phyloP scores from a whole-genome alignment of 2,113 vertebrate species.

The Leptosomus discolor region DNA sequence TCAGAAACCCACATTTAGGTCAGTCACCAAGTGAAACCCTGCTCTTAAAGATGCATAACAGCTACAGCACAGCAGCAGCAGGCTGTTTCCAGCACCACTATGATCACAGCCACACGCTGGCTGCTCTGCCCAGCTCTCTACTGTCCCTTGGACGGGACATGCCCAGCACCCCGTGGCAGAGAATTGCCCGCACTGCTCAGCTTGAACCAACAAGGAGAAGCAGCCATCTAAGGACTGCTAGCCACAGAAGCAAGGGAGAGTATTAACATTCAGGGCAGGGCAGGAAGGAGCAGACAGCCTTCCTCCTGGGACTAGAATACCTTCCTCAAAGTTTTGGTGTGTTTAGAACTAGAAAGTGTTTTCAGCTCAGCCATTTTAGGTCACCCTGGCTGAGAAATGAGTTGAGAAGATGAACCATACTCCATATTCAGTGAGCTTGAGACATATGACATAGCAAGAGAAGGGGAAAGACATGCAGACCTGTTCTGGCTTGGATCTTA shows the following conservation, averaged over 20 bases:
- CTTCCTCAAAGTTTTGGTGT: neutral
- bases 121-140: neutral
- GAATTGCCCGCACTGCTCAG: neutral
- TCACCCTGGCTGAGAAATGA: neutral
- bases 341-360: neutral
- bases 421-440: neutral
- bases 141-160: neutral
- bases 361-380: neutral
- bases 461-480: neutral
- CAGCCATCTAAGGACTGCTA: neutral
- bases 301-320: neutral
- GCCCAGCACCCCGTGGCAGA: neutral
- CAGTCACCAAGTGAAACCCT: neutral
- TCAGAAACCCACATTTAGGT: neutral
- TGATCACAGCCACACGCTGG: neutral
- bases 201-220: neutral
- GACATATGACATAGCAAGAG: neutral
- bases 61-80: neutral
- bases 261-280: neutral
- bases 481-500: neutral
- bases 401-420: neutral
- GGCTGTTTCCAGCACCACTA: neutral
- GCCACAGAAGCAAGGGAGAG: neutral
- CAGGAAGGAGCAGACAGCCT: neutral
- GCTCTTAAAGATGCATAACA: fast-evolving